Conservation (phyloP, 2,113 vertebrate genomes). For the Pongo abelii region DNA sequence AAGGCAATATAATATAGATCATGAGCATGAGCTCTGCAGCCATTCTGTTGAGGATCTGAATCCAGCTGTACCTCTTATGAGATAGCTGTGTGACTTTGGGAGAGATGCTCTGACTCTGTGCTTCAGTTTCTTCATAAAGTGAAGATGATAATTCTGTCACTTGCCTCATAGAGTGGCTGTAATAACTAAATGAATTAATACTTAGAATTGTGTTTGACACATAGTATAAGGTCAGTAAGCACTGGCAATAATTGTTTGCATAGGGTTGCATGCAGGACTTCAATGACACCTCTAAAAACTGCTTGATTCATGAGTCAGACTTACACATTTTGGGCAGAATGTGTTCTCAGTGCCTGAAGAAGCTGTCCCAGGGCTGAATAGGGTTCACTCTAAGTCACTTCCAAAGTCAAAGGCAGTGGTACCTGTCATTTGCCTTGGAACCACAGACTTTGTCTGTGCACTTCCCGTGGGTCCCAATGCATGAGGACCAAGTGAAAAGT, state of each 20-base stretch:
- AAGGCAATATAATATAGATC: background rate
- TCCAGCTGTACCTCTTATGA: background rate
- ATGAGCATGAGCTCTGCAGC: background rate
- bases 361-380: background rate
- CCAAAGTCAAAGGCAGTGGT: background rate
- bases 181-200: background rate
- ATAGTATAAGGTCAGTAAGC: background rate
- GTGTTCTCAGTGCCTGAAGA: background rate
- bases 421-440: background rate
- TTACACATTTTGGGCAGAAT: background rate
- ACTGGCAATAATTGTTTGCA: background rate
- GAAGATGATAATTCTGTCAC: background rate
- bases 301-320: background rate
- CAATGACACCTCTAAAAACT: background rate
- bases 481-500: background rate
- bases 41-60: background rate
- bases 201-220: background rate
- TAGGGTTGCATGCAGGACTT: background rate
- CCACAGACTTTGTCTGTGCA: background rate
- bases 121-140: conserved; percentile 2
- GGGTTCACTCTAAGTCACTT: background rate
- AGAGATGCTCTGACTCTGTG: background rate
- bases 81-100: background rate
- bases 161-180: background rate
- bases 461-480: background rate